Base-by-base conservation (phyloP, 2,888 invertebrate genomes). In the Sepiola atlantica region DNA sequence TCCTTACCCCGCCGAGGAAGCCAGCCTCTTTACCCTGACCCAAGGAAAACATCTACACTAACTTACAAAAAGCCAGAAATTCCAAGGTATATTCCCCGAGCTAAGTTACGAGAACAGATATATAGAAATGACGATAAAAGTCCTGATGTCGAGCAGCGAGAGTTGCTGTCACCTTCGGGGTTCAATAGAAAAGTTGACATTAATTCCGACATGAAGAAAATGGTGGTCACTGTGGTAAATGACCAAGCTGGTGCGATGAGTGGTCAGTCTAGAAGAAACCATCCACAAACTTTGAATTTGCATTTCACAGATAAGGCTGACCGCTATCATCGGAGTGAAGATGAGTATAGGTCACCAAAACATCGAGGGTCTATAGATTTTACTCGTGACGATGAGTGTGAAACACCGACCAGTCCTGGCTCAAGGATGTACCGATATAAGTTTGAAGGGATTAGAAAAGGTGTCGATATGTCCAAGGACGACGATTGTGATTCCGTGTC, bases 51-150 rank as follows among this genome's bases (percentile, higher is more conserved):
- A 21, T 92, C 92, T 45, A 92, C 92, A 93, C 92, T 94, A 55
- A 92, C 95, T 57, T 94, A 94, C 24, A 96, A 96, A 95, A 95
- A 95, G n/a, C 96, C 96, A 12, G 96, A 96, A 92, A 96, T 97
- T 32, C 96, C 95, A 94, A 95, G 96, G 55, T 97, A 97, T 95
- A 95, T 96, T 28, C 97, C 97, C 10, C 96, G 96, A 94, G 96
- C 95, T 2, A 95, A 95, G 35, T 94, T 96, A 12, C 94, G 95
- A 35, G 96, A 96, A 93, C 95, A 96, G 55, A 95, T 95, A 94
- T 91, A 94, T 45, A 95, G 95, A 12, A 95, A 93, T 35, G 94
- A 94, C 10, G 94, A 94, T n/a, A 94, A 91, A 55, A 57, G 90
- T 94, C 93, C 61, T 90, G 94, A 90, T 91, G 32, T 94, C 35